phyloP scores from a whole-genome alignment of 2,888 invertebrate genomes.

The Pseudolycoriella hygida region DNA sequence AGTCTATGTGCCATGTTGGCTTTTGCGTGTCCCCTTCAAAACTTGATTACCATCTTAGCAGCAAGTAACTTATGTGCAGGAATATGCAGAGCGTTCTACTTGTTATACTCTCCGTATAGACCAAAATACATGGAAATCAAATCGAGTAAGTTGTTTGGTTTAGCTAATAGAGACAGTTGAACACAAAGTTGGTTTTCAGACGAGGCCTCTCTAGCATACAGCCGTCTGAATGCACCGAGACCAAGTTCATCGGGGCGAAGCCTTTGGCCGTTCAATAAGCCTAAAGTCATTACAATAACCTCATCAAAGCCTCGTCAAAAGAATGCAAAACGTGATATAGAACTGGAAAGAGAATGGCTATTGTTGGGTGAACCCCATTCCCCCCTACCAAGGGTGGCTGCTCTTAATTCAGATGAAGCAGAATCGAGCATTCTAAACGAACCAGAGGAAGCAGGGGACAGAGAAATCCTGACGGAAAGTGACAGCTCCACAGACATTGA shows the following conservation, averaged over 20 bases:
- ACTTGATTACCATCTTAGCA: constrained; percentile 30
- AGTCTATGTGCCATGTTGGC: constrained; percentile 36
- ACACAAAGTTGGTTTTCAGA: constrained; percentile 12
- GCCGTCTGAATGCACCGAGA: constrained; percentile 22
- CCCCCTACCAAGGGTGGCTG: constrained; percentile 16
- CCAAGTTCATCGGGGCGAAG: constrained; percentile 11
- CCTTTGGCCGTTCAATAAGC: constrained; percentile 8
- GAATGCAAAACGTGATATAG: constrained; percentile 20
- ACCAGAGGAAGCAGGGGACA: constrained; percentile 8
- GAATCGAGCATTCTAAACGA: constrained; percentile 26
- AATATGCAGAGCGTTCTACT: constrained; percentile 24
- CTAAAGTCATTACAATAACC: constrained; percentile 6
- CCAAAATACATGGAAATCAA: constrained; percentile 24
- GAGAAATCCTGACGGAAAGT: constrained; percentile 33
- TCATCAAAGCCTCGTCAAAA: constrained; percentile 17
- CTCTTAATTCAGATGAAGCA: constrained; percentile 17
- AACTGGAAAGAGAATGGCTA: constrained; percentile 27
- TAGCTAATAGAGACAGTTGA: not conserved
- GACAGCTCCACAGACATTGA: constrained; percentile 61
- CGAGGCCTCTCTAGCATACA: constrained; percentile 26
- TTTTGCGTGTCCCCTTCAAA: constrained; percentile 36
- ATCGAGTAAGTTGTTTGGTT: constrained; percentile 16
- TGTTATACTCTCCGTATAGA: constrained; percentile 25
- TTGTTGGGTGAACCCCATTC: constrained; percentile 28
- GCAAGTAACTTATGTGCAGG: constrained; percentile 24